Evolutionary conservation across 2,113 vertebrate species (phyloP), one percentile per base, ranked within the genome.

Genomic region (Peromyscus leucopus): DNA sequence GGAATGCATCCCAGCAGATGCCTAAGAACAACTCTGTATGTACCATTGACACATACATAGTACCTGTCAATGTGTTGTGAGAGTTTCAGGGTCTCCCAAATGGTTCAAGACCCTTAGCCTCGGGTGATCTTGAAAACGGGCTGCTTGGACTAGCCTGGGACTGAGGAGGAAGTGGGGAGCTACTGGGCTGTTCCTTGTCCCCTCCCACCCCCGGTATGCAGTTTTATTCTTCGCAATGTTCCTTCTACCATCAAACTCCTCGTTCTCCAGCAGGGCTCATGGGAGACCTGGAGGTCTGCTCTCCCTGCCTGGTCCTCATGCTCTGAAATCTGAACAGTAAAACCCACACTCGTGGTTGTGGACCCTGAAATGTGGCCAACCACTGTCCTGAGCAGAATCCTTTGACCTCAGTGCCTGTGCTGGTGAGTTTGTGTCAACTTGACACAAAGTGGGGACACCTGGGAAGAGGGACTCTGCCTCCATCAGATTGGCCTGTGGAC

Each of bases 341-440:
- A 57, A 24, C 10, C 0, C 22, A 13, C 9, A 11, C 85, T 13
- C 57, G 67, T 3, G 33, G 15, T 12, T 12, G 1, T 8, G 89
- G 42, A 8, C 26, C 17, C 46, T 67, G n/a, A 12, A 3, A 5
- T 9, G 39, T 17, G 19, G 71, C 89, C 21, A 24, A 69, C 12
- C 4, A 0, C 4, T 19, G 17, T 61, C 36, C 2, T 1, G 1
- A 0, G 1, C 16, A 21, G 51, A 1, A 55, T 10, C 39, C 1
- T 75, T 28, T 63, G 75, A 46, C 76, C 71, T 61, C 16, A 0
- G 11, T 1, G 11, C 86, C 67, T 61, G 57, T 15, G 80, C 51
- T 26, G 51, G 36, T 61, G n/a, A n/a, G 79, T 15, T 61, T 55
- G 16, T 51, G 48, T 55, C 46, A 51, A 51, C 76, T 78, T 78